phyloP scores from a whole-genome alignment of 2,113 vertebrate genomes.

The Serranochromis macrocephalus region DNA sequence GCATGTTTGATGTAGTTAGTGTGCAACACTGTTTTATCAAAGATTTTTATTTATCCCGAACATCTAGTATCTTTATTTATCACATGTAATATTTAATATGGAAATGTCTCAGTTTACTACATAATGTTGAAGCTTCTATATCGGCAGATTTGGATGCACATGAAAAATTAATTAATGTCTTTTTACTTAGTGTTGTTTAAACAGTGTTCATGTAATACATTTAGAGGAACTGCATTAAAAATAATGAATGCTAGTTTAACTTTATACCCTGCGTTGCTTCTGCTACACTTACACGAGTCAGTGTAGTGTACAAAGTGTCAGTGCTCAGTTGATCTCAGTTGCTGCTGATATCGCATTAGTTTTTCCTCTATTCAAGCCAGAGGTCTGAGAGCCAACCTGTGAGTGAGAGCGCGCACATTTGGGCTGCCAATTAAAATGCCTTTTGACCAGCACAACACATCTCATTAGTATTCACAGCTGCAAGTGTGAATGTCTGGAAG shows the following conservation, averaged over 20 bases:
- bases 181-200: not conserved
- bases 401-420: not conserved
- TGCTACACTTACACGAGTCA: not conserved
- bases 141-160: not conserved
- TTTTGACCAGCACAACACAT: constrained; percentile 27
- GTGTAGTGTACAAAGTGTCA: not conserved
- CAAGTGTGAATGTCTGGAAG: constrained; percentile 21
- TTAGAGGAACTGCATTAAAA: not conserved
- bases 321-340: not conserved
- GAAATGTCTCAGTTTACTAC: not conserved
- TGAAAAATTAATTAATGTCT: not conserved
- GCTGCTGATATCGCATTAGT: constrained; percentile 13
- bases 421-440: constrained; percentile 50
- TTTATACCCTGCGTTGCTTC: not conserved
- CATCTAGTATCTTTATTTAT: not conserved
- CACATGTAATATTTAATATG: not conserved
- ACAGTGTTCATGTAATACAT: not conserved
- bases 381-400: not conserved
- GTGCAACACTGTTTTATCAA: not conserved
- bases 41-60: not conserved
- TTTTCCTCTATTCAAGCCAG: not conserved
- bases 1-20: not conserved
- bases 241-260: not conserved
- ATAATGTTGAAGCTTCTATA: not conserved
- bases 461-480: constrained; percentile 47